Evolutionary conservation across 2,797 vertebrate species (phyloP).

Genomic region (Sebastes paucispinis): DNA sequence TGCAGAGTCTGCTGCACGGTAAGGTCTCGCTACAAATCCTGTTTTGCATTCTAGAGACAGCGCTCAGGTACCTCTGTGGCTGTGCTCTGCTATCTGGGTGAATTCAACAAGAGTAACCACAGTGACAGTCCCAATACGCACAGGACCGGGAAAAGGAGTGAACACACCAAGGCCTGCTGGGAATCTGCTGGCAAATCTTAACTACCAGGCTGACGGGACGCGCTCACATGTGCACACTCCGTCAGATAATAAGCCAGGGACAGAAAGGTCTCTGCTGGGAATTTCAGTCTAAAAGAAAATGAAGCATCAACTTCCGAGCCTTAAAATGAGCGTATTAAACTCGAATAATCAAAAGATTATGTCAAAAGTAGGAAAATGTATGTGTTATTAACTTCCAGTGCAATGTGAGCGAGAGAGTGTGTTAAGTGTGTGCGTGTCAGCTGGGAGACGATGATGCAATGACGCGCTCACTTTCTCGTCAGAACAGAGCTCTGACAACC

Average conservation of each 20-base stretch:
- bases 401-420: not conserved
- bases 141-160: constrained; percentile 42
- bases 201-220: constrained; percentile 44
- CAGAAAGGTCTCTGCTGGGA: not conserved
- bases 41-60: constrained; percentile 12
- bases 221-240: constrained; percentile 24
- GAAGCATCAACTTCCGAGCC: not conserved
- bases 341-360: not conserved
- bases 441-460: constrained; percentile 16
- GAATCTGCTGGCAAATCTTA: constrained; percentile 62
- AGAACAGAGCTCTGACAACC: not conserved
- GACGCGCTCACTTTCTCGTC: not conserved
- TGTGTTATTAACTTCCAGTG: not conserved
- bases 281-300: constrained; percentile 10
- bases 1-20: not conserved
- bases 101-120: constrained; percentile 72
- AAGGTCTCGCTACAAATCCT: not conserved
- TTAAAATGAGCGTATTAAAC: not conserved
- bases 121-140: constrained; percentile 61
- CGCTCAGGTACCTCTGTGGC: constrained; percentile 28
- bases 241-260: constrained; percentile 17
- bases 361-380: not conserved
- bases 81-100: constrained; percentile 49
- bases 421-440: not conserved
- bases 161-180: constrained; percentile 58